A percentile compares a stretch with the other conserved stretches of the same genome.
Evolutionary conservation across 1,140 invertebrate species (phyloP).

Genomic region (Procambarus virginalis): DNA sequence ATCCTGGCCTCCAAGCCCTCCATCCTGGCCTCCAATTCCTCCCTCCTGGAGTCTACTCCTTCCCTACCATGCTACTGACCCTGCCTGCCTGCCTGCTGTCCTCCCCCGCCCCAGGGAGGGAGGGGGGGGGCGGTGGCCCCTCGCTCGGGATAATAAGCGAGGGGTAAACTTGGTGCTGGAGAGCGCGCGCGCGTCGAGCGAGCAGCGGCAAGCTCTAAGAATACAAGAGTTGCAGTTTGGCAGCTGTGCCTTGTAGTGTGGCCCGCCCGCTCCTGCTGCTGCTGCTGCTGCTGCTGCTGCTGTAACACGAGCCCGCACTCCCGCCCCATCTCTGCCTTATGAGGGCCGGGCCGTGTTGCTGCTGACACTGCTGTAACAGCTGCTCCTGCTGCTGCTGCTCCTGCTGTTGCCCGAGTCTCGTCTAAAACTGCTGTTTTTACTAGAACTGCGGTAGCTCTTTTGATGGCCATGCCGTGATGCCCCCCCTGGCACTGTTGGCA

Average conservation of each 20-base stretch:
- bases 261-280: background rate
- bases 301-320: constrained; percentile 47
- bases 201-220: constrained; percentile 33
- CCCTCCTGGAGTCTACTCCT: background rate
- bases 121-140: background rate
- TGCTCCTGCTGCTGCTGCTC: constrained; percentile 10
- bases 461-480: background rate
- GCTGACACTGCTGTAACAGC: background rate
- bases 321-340: constrained; percentile 32
- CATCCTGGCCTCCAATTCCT: too few species aligned
- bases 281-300: constrained; percentile 4
- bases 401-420: background rate
- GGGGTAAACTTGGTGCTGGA: constrained; percentile 9
- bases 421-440: background rate
- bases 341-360: constrained; percentile 31
- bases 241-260: constrained; percentile 24
- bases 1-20: too few species aligned
- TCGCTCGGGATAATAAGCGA: background rate
- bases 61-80: too few species aligned
- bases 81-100: background rate
- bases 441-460: background rate
- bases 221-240: constrained; percentile 50
- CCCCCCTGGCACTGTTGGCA: background rate
- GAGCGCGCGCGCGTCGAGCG: background rate
- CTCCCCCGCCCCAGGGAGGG: too few species aligned